phyloP scores from a whole-genome alignment of 2,888 invertebrate genomes.

The Phengaris arion region DNA sequence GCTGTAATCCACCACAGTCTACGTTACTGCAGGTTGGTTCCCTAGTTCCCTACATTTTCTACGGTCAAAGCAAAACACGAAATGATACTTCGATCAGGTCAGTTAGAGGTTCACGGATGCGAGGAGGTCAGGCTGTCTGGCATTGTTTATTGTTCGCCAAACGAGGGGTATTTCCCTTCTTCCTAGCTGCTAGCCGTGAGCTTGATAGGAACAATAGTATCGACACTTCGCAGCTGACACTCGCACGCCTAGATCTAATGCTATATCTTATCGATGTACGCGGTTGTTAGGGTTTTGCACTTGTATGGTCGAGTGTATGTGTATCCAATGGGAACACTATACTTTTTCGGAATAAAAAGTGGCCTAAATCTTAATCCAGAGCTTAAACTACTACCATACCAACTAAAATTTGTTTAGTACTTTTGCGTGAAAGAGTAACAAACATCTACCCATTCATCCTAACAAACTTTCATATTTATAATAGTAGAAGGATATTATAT shows the following conservation, averaged over 20 bases:
- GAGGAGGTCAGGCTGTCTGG: conserved; percentile 61
- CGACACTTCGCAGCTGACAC: conserved; percentile 9
- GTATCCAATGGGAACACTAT: too few species aligned
- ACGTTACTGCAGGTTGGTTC: too few species aligned
- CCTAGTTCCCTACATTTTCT: too few species aligned
- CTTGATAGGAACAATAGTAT: conserved; percentile 38
- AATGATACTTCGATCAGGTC: conserved; percentile 24
- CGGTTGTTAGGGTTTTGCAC: too few species aligned
- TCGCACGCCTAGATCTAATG: background rate
- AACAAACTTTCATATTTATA: too few species aligned
- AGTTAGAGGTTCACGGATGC: conserved; percentile 58
- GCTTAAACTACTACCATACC: too few species aligned
- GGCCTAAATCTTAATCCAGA: too few species aligned
- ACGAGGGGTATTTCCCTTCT: conserved; percentile 68
- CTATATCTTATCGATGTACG: background rate
- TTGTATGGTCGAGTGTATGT: too few species aligned
- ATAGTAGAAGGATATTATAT: too few species aligned
- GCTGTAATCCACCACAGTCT: too few species aligned
- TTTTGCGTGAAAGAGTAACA: background rate
- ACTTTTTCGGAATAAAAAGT: too few species aligned
- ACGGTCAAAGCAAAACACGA: background rate
- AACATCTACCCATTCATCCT: too few species aligned
- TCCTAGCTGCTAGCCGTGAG: conserved; percentile 61
- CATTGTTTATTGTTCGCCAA: conserved; percentile 70
- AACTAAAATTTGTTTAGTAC: background rate